Conservation (phyloP, 2,113 vertebrate species). For the Oenanthe melanoleuca region DNA sequence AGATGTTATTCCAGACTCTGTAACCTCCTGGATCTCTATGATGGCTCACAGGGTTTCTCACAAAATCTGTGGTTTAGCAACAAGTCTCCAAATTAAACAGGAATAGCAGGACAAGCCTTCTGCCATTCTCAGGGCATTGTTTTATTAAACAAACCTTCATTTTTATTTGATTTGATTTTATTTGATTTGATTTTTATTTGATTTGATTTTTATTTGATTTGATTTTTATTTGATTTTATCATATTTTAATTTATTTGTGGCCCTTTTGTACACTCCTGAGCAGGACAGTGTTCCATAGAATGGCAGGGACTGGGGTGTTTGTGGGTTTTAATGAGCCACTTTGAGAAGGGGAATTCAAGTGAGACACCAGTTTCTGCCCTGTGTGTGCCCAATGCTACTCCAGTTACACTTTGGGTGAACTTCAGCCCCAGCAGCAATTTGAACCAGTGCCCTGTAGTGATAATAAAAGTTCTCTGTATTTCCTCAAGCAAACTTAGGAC, state of each 20-base stretch:
- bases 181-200: neutral
- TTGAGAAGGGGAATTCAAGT: neutral
- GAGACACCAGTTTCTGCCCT: neutral
- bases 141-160: neutral
- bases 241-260: neutral
- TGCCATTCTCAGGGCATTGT: neutral
- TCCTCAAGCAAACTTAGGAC: neutral
- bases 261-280: neutral
- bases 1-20: neutral
- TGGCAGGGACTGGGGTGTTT: neutral
- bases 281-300: neutral
- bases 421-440: neutral
- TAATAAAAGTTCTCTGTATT: neutral
- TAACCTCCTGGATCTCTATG: rapidly evolving
- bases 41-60: neutral
- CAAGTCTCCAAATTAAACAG: neutral
- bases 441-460: neutral
- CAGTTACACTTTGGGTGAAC: neutral
- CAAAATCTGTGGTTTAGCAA: neutral
- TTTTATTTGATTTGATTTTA: neutral
- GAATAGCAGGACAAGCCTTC: neutral
- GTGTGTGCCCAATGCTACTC: neutral
- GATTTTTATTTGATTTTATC: neutral
- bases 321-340: neutral
- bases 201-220: neutral